Evolutionary conservation across 1,140 invertebrate genomes (phyloP).

Genomic region (Drosophila sucinea): DNA sequence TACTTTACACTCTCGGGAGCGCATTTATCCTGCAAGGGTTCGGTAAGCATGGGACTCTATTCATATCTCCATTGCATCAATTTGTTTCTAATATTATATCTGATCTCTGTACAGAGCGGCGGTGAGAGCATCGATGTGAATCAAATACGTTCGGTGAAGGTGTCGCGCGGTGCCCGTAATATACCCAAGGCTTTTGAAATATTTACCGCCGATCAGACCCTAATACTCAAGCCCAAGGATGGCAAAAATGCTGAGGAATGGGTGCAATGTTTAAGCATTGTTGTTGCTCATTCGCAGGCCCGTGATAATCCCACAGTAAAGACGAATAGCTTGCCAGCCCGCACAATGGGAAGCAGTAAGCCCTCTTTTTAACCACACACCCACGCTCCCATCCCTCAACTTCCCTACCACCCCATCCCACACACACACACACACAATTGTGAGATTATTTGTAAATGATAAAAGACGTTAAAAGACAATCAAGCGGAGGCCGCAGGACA

Average conservation of each 20-base stretch:
- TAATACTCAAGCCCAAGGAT: conserved; percentile 96
- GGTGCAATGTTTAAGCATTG: conserved; percentile 95
- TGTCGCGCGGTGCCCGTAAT: conserved; percentile 91
- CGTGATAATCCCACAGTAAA: conserved; percentile 87
- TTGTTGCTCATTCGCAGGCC: conserved; percentile 92
- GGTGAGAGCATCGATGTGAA: conserved; percentile 92
- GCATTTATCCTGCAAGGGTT: conserved; percentile 93
- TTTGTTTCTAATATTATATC: background rate
- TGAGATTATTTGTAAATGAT: conserved; percentile 81
- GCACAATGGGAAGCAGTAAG: conserved; percentile 84
- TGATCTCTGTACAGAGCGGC: conserved; percentile 85
- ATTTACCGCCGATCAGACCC: conserved; percentile 95
- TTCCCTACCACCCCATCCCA: background rate
- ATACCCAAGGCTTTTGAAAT: conserved; percentile 98
- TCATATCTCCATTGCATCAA: background rate
- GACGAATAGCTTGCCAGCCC: conserved; percentile 87
- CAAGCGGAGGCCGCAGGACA: conserved; percentile 44
- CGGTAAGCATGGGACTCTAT: conserved; percentile 85
- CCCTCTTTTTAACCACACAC: conserved; percentile 70
- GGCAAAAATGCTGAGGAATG: conserved; percentile 97
- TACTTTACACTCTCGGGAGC: conserved; percentile 97
- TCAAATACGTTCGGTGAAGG: conserved; percentile 96
- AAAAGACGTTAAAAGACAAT: conserved; percentile 66
- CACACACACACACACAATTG: conserved; percentile 46
- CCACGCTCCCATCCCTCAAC: background rate